phyloP scores from a whole-genome alignment of 23 tunicate species.

The Ciona savignyi region DNA sequence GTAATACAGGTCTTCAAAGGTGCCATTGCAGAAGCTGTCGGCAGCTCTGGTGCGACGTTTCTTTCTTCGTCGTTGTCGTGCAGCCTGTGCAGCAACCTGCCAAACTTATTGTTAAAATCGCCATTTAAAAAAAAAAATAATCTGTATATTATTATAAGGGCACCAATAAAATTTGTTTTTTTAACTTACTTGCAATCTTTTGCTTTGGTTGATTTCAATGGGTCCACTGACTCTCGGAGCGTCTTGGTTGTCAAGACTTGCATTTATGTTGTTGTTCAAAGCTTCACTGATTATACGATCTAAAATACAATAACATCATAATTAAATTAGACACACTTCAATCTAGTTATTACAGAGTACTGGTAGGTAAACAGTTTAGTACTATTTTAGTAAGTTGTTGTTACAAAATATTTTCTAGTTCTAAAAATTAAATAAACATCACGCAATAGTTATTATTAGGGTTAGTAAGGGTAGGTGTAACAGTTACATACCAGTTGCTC shows the following conservation, averaged over 20 bases:
- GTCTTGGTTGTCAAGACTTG: conserved; percentile 15
- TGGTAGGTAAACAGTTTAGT: too few relatives aligned
- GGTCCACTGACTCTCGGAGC: conserved; percentile 56
- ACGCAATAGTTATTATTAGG: too few relatives aligned
- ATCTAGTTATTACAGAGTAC: too few relatives aligned
- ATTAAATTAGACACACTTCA: background rate
- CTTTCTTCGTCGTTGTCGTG: conserved; percentile 80
- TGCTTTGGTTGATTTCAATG: conserved; percentile 62
- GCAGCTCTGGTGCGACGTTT: conserved; percentile 89
- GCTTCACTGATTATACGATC: conserved; percentile 1
- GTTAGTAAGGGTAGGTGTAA: too few relatives aligned
- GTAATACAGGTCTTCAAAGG: conserved; percentile 85
- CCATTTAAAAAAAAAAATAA: background rate
- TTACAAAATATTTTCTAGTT: too few relatives aligned
- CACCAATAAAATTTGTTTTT: background rate
- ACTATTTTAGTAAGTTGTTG: too few relatives aligned
- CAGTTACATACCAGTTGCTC: conserved; percentile 7
- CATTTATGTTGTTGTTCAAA: conserved; percentile 11
- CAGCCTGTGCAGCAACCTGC: conserved; percentile 72
- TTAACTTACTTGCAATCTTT: conserved; percentile 49
- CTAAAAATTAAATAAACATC: too few relatives aligned
- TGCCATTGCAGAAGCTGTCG: conserved; percentile 93
- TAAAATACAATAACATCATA: background rate
- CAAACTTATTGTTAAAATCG: background rate
- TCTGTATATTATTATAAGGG: background rate